phyloP scores from a whole-genome alignment of 1,140 invertebrate genomes.

The Laodelphax striatellus region DNA sequence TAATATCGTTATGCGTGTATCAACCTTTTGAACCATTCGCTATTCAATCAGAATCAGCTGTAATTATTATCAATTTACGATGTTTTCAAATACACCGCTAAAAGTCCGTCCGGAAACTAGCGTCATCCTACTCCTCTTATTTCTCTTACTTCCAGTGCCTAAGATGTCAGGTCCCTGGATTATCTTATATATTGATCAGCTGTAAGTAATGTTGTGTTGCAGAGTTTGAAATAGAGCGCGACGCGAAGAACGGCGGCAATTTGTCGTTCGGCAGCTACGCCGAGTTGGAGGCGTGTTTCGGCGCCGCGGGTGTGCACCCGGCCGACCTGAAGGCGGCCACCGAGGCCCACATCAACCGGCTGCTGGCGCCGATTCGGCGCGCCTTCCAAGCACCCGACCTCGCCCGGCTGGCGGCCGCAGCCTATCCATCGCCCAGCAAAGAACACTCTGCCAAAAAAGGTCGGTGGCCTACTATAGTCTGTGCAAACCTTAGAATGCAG shows the following conservation, averaged over 20 bases:
- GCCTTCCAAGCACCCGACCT: constrained; percentile 72
- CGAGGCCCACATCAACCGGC: constrained; percentile 71
- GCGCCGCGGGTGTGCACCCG: constrained; percentile 76
- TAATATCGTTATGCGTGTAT: too few species aligned
- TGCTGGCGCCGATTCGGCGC: constrained; percentile 83
- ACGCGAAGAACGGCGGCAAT: constrained; percentile 54
- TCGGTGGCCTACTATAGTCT: neutral
- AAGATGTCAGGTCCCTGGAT: too few species aligned
- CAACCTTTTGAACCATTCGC: too few species aligned
- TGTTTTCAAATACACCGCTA: too few species aligned
- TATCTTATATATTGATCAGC: too few species aligned
- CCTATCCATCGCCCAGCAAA: constrained; percentile 66
- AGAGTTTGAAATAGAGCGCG: constrained; percentile 32
- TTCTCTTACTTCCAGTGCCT: too few species aligned
- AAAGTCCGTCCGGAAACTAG: too few species aligned
- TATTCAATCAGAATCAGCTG: too few species aligned
- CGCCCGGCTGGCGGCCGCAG: constrained; percentile 51
- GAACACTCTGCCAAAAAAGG: constrained; percentile 25
- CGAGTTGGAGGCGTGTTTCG: constrained; percentile 65
- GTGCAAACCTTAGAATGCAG: neutral
- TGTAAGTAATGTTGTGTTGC: too few species aligned
- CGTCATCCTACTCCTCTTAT: too few species aligned
- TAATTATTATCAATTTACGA: too few species aligned
- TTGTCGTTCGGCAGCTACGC: constrained; percentile 58
- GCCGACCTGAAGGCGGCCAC: constrained; percentile 82